Base-by-base conservation (phyloP, 2,797 vertebrate species). In the Pangasius mekongensis region DNA sequence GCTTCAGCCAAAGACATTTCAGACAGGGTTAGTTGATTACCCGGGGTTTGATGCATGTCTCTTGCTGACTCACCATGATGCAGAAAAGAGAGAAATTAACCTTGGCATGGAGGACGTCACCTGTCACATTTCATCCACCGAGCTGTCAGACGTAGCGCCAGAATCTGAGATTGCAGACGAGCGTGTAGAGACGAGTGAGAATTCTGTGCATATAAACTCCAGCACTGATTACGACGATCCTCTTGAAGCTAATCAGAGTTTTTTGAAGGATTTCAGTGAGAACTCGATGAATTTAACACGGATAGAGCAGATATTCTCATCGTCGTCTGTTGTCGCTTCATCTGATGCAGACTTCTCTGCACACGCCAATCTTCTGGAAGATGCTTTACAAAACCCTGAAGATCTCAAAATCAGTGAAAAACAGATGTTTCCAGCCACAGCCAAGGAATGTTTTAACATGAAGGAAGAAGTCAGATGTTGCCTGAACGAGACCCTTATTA, bases 101-200 rank as follows among this genome's bases (percentile, higher is more conserved):
- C 18, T 43, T 22, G 54, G 18, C n/a, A 49, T 13, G 52, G 54
- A 87, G 18, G 43, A 88, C 43, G 20, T 60, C 71, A 39, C 76
- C 52, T 36, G 58, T 58, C 1, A 27, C 39, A 20, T 39, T 84
- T 84, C 64, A 56, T 30, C 83, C 62, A 52, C 54, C 43, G 49
- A 87, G 56, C 78, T 83, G 67, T 81, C 77, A 6, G 69, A 49
- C 36, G 33, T 30, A 52, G n/a, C 47, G 49, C 82, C 73, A 64
- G 54, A 87, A 74, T 80, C 78, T 67, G 85, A 74, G 78, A 9
- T 76, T 13, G 49, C 84, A 80, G 78, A 74, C 24, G 83, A 86
- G n/a, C 67, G 49, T 47, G 36, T 43, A 58, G 91, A 85, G 54
- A 80, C 27, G 54, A 77, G 83, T 10, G 60, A 73, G 80, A 76